These are phyloP conservation scores for Nixonia krombeini DNA, from an alignment of 1,140 invertebrate species.

Conservation along the genomic window DNA sequence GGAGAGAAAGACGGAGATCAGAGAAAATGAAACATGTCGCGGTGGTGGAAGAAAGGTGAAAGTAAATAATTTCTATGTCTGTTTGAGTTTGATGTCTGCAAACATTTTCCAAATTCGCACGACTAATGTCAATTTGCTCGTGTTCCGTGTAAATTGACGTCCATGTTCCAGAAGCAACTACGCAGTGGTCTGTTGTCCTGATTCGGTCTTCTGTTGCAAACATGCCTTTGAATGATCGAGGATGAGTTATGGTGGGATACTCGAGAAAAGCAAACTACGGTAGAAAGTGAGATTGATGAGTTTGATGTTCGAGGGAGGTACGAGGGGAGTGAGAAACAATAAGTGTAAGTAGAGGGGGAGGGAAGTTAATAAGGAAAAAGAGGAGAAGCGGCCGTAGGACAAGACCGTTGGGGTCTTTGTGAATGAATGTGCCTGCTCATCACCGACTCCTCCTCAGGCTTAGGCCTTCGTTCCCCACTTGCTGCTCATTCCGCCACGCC, in stretches of 20 bases:
- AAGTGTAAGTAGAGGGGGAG: too few species aligned
- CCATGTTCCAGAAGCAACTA: too few species aligned
- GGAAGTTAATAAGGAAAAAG: not conserved
- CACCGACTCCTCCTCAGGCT: not conserved
- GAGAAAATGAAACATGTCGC: too few species aligned
- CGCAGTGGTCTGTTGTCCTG: too few species aligned
- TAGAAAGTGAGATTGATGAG: not conserved
- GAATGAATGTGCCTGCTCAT: not conserved
- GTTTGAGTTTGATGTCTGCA: too few species aligned
- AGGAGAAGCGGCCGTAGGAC: not conserved
- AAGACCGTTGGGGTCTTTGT: slow-evolving; percentile 2
- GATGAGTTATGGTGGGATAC: not conserved
- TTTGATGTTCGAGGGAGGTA: too few species aligned
- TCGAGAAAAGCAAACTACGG: not conserved
- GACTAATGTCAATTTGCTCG: too few species aligned
- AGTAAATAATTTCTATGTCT: not conserved
- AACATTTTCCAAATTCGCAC: too few species aligned
- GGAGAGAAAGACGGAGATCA: not conserved
- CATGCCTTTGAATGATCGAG: too few species aligned
- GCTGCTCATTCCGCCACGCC: too few species aligned
- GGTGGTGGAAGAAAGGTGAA: not conserved
- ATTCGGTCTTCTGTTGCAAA: too few species aligned
- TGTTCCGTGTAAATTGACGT: too few species aligned
- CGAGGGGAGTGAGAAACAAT: not conserved
- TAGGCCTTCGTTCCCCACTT: not conserved